These are phyloP conservation scores for Sceloporus tristichus DNA, from an alignment of 2,113 vertebrate species.

Conservation along the genomic window DNA sequence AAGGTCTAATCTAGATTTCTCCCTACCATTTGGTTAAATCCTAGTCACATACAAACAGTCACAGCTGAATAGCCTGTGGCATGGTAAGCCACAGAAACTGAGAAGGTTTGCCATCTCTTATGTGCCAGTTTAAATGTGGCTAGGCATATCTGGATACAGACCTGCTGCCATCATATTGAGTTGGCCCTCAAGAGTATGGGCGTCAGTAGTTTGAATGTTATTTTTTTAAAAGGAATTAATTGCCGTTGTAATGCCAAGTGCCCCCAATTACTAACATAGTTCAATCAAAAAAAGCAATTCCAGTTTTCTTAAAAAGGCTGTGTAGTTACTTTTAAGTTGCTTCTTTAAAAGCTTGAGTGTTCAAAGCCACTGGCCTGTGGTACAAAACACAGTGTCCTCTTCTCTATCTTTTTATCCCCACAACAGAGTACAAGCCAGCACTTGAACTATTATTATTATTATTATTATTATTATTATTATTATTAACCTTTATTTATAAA, in stretches of 20 bases:
- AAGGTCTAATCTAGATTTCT: neutral
- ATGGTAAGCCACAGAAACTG: neutral
- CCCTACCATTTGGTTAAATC: neutral
- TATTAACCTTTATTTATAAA: too few relatives aligned
- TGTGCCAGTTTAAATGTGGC: too few relatives aligned
- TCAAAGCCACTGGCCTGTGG: too few relatives aligned
- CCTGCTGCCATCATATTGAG: neutral
- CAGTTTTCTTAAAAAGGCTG: too few relatives aligned
- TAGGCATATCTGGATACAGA: neutral
- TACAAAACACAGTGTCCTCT: neutral
- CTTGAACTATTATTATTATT: neutral
- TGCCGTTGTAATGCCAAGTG: too few relatives aligned
- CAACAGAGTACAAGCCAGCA: neutral
- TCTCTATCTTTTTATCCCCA: neutral
- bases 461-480: too few relatives aligned
- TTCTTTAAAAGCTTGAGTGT: too few relatives aligned
- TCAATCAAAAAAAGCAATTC: too few relatives aligned
- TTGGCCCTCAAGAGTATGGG: neutral
- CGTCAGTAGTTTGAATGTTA: too few relatives aligned
- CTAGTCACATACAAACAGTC: neutral
- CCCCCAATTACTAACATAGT: too few relatives aligned
- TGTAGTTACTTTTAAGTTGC: too few relatives aligned
- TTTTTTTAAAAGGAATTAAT: too few relatives aligned
- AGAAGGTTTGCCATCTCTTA: neutral
- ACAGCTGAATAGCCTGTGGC: neutral